These are phyloP conservation scores for Catocala sponsa DNA, from an alignment of 2,888 invertebrate species.

Conservation along the genomic window DNA sequence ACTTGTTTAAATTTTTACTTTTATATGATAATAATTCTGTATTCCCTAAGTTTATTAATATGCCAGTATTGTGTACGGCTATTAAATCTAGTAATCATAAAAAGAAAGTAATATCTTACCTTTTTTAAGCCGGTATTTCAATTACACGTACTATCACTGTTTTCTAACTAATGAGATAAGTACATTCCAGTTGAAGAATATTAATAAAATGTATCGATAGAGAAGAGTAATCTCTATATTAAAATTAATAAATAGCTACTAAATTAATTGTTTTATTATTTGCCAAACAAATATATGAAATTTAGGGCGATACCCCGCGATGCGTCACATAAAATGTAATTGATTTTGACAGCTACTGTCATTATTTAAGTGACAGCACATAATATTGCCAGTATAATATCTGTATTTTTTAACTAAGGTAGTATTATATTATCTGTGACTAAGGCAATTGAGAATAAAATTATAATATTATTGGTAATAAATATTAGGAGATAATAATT, in stretches of 20 bases:
- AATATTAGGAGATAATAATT: too few relatives aligned
- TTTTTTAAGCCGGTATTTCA: slow-evolving; percentile 54
- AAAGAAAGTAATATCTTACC: slow-evolving; percentile 50
- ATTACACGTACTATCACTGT: slow-evolving; percentile 35
- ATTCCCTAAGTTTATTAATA: not conserved
- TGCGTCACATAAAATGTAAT: slow-evolving; percentile 55
- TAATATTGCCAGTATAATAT: too few relatives aligned
- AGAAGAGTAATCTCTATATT: slow-evolving; percentile 9
- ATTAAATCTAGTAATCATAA: slow-evolving; percentile 18
- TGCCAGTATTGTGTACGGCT: not conserved
- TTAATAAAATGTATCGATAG: too few relatives aligned
- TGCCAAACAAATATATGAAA: slow-evolving; percentile 22
- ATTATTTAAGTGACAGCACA: slow-evolving; percentile 1
- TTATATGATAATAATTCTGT: not conserved
- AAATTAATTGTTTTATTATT: slow-evolving; percentile 30
- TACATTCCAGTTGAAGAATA: slow-evolving; percentile 37
- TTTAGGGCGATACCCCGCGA: slow-evolving; percentile 54
- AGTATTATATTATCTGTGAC: too few relatives aligned
- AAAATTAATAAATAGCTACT: slow-evolving; percentile 17
- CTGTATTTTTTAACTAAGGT: too few relatives aligned
- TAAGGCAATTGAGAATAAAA: too few relatives aligned
- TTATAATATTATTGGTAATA: too few relatives aligned
- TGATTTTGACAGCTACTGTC: slow-evolving; percentile 37
- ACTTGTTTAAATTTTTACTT: not conserved
- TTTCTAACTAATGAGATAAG: slow-evolving; percentile 21